Base-by-base conservation (phyloP, 2,797 vertebrate species). In the Benthosema pterotum region DNA sequence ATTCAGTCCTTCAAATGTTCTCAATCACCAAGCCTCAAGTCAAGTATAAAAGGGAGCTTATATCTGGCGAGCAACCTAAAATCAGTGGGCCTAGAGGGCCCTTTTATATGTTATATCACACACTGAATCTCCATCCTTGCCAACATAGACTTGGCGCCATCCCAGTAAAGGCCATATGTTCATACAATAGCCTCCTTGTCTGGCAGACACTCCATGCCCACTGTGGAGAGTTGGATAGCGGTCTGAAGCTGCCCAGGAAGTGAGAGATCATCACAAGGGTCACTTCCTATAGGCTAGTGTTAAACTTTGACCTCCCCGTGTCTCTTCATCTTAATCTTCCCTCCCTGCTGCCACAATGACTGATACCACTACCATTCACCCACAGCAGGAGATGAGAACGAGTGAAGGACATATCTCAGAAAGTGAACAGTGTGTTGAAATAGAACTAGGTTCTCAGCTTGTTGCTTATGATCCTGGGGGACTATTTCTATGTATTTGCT, bases 221-320 rank as follows among this genome's bases (percentile, higher is more conserved):
- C 82, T 82, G 78, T 54, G 78, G 64, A 69, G 76, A 12, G 22
- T 72, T 42, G 62, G 65, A 55, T 52, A 46, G 52, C 42, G 72
- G 83, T 85, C 61, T 11, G 71, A 65, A 81, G 79, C 75, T 80
- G 77, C 82, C 84, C 83, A 90, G 89, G 91, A 91, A 92, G 86
- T 64, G 13, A 42, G 62, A 67, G 86, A 81, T 90, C 85, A 80
- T 67, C 57, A 57, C 57, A 57, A 67, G 71, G 89, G 89, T 88
- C 85, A 88, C 81, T 78, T 86, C 86, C 86, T 83, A 85, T 68
- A 76, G 84, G 83, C 82, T 77, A 53, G 45, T 56, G 70, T 90
- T 88, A 71, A 89, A 87, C 88, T 89, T 80, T 91, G 82, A 91
- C 87, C 84, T 66, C 72, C 18, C 0, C 52, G 63, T 64, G 70